Evolutionary conservation across 2,113 vertebrate species (phyloP).

Genomic region (Platichthys stellatus): DNA sequence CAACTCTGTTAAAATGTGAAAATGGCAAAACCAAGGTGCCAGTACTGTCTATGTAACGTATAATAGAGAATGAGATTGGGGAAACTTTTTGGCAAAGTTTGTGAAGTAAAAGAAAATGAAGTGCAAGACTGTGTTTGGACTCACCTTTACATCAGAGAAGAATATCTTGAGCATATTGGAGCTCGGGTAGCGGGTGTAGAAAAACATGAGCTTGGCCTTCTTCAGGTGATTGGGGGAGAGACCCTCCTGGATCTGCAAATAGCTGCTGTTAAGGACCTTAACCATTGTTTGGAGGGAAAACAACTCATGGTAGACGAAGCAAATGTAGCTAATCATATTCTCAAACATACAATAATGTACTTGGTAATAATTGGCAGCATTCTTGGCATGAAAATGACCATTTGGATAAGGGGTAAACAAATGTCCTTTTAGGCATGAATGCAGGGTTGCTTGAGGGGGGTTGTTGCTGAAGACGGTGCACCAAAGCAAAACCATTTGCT

Average conservation of each 20-base stretch:
- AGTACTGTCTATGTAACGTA: too few relatives aligned
- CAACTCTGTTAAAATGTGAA: too few relatives aligned
- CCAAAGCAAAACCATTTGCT: conserved; percentile 75
- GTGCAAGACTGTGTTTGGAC: conserved; percentile 44
- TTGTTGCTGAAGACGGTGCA: conserved; percentile 55
- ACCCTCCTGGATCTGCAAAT: conserved; percentile 92
- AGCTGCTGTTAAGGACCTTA: conserved; percentile 87
- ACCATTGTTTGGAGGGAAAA: conserved; percentile 11
- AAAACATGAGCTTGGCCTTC: conserved; percentile 99
- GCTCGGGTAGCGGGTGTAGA: conserved; percentile 98
- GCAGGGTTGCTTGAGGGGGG: background rate
- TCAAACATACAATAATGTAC: conserved; percentile 18
- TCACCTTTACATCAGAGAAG: conserved; percentile 99
- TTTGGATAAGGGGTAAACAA: conserved; percentile 54
- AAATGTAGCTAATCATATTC: conserved; percentile 14
- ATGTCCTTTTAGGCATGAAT: conserved; percentile 57
- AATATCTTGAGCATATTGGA: conserved; percentile 99
- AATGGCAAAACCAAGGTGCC: too few relatives aligned
- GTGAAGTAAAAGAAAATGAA: background rate
- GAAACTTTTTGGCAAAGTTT: background rate
- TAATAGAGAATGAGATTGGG: too few relatives aligned
- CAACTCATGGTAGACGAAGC: conserved; percentile 14
- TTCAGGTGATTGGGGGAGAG: conserved; percentile 98
- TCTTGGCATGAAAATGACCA: conserved; percentile 31
- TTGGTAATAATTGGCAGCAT: conserved; percentile 17